Conservation (phyloP, 1,140 invertebrate species). For the Hyles euphorbiae region DNA sequence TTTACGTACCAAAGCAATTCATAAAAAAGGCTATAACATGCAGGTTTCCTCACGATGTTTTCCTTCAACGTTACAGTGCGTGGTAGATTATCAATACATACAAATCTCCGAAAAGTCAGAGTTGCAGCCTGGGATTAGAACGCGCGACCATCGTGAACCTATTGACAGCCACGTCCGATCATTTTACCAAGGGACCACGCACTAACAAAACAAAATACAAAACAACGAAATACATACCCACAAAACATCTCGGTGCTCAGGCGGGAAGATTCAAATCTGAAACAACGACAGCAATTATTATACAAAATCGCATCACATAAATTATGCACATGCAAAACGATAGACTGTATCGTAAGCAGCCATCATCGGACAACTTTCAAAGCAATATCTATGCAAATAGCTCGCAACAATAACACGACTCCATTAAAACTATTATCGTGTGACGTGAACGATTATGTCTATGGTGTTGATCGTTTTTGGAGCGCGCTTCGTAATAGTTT, state of each 20-base stretch:
- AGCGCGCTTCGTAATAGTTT: no score
- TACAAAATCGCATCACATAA: conserved; percentile 5
- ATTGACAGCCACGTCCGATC: no score
- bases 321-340: neutral
- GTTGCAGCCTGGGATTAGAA: no score
- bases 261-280: conserved; percentile 11
- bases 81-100: no score
- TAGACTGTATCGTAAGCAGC: conserved; percentile 13
- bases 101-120: no score
- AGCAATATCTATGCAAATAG: conserved; percentile 59
- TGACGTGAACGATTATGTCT: neutral
- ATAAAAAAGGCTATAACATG: no score
- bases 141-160: no score
- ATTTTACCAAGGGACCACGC: no score
- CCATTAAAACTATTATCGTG: conserved; percentile 28
- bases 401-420: conserved; percentile 38
- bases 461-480: neutral
- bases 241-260: neutral
- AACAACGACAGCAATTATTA: conserved; percentile 7
- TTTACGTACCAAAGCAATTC: no score
- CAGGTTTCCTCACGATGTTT: no score
- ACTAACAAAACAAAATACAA: no score
- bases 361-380: conserved; percentile 46
- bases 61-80: no score
- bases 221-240: neutral